Evolutionary conservation across 2,888 invertebrate genomes (phyloP).

Genomic region (Campoletis raptor): DNA sequence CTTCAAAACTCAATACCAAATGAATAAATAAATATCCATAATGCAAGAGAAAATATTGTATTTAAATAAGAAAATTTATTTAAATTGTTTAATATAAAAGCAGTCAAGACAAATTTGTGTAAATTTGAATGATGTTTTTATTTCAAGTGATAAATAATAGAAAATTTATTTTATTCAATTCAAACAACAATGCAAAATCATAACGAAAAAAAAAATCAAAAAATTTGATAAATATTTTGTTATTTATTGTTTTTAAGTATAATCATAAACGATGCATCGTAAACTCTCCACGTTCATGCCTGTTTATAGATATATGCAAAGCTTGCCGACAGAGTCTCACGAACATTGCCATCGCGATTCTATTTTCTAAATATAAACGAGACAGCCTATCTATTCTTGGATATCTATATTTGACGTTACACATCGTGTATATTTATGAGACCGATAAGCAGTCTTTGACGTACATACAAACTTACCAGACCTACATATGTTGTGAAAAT

Average conservation of each 20-base stretch:
- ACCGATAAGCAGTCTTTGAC: constrained; percentile 51
- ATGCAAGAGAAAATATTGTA: background rate
- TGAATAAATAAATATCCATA: background rate
- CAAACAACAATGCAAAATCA: background rate
- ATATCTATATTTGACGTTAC: constrained; percentile 57
- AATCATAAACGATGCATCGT: constrained; percentile 3
- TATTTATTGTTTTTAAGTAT: background rate
- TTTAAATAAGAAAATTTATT: background rate
- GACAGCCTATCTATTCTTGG: constrained; percentile 57
- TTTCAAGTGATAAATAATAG: background rate
- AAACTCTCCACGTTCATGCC: constrained; percentile 38
- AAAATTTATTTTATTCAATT: background rate
- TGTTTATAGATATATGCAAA: constrained; percentile 23
- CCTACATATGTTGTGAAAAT: background rate
- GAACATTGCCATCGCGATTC: constrained; percentile 33
- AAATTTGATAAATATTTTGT: background rate
- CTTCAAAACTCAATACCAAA: background rate
- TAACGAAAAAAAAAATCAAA: background rate
- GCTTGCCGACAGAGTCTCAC: constrained; percentile 33
- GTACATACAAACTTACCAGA: constrained; percentile 15
- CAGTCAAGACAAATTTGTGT: background rate
- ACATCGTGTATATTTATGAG: constrained; percentile 57
- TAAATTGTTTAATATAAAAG: background rate
- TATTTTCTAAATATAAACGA: constrained; percentile 53
- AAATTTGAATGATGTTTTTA: background rate